phyloP scores from a whole-genome alignment of 1,140 invertebrate genomes.

The Caligus rogercresseyi region DNA sequence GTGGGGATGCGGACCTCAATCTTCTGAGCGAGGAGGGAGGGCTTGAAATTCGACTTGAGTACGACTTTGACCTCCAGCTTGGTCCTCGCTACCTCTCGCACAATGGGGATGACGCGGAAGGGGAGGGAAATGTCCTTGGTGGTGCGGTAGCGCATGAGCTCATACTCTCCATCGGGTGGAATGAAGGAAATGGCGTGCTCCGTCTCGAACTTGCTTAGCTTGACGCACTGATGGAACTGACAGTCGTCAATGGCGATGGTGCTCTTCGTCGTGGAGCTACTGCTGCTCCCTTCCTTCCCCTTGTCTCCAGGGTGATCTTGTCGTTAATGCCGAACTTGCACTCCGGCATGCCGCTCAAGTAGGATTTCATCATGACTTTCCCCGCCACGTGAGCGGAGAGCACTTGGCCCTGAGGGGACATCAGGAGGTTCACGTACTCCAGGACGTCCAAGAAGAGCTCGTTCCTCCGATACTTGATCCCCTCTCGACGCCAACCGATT shows the following conservation, averaged over 20 bases:
- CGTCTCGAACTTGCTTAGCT: conserved; percentile 98
- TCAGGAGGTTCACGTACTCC: conserved; percentile 95
- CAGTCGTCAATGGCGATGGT: conserved; percentile 71
- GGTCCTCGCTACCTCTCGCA: conserved; percentile 89
- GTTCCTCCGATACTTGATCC: conserved; percentile 96
- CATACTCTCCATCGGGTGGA: conserved; percentile 98
- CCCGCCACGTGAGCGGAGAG: conserved; percentile 96
- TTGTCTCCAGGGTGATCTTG: conserved; percentile 96
- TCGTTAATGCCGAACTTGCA: conserved; percentile 99
- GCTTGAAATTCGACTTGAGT: conserved; percentile 98
- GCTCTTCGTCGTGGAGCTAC: conserved; percentile 29
- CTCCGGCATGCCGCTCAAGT: conserved; percentile 98
- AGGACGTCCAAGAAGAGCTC: conserved; percentile 97
- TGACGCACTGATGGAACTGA: conserved; percentile 99
- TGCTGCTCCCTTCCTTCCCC: conserved; percentile 45
- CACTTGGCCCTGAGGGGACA: conserved; percentile 99
- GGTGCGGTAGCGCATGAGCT: conserved; percentile 97
- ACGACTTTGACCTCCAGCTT: conserved; percentile 99
- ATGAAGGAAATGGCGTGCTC: conserved; percentile 99
- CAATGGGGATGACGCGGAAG: conserved; percentile 95
- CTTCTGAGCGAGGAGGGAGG: conserved; percentile 92
- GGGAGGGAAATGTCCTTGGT: conserved; percentile 99
- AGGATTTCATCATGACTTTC: conserved; percentile 99
- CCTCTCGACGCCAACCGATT: conserved; percentile 98
- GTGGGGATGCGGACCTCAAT: conserved; percentile 98